phyloP scores from a whole-genome alignment of 2,888 invertebrate genomes.

The Meiosimyza decipiens region DNA sequence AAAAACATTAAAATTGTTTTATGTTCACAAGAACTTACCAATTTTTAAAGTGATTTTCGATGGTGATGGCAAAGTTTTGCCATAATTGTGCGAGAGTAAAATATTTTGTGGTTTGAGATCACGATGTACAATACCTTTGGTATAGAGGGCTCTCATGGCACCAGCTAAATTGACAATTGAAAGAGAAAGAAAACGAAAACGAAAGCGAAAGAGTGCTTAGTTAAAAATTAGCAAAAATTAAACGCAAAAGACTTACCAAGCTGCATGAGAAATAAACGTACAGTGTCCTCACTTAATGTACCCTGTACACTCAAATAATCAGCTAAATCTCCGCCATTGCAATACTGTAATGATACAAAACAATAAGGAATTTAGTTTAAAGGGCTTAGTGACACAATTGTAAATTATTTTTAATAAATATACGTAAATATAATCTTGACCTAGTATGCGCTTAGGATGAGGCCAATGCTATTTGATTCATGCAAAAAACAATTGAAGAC shows the following conservation, averaged over 20 bases:
- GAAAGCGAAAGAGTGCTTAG: neutral
- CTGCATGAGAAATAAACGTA: constrained; percentile 93
- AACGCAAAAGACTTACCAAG: constrained; percentile 72
- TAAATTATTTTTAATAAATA: constrained; percentile 15
- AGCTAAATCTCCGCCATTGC: constrained; percentile 98
- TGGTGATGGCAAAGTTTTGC: constrained; percentile 70
- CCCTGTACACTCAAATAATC: constrained; percentile 96
- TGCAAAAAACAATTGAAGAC: no score
- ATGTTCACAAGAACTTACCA: constrained; percentile 70
- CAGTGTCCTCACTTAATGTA: constrained; percentile 96
- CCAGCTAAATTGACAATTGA: constrained; percentile 73
- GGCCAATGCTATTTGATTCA: neutral
- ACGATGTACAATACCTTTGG: constrained; percentile 97
- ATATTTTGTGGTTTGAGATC: constrained; percentile 99
- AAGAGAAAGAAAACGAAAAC: constrained; percentile 38
- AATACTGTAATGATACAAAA: constrained; percentile 78
- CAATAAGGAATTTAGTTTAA: neutral
- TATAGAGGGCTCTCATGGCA: constrained; percentile 97
- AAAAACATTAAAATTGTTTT: neutral
- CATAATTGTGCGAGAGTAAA: constrained; percentile 81
- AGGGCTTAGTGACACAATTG: constrained; percentile 21
- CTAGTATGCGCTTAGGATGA: constrained; percentile 1
- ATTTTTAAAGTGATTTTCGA: constrained; percentile 94
- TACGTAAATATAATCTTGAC: constrained; percentile 4
- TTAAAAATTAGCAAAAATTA: constrained; percentile 11